A percentile compares a stretch with the other conserved stretches of the same genome.
These are phyloP conservation scores for Gnatocerus cornutus DNA, from an alignment of 2,888 invertebrate genomes.

Conservation along the genomic window DNA sequence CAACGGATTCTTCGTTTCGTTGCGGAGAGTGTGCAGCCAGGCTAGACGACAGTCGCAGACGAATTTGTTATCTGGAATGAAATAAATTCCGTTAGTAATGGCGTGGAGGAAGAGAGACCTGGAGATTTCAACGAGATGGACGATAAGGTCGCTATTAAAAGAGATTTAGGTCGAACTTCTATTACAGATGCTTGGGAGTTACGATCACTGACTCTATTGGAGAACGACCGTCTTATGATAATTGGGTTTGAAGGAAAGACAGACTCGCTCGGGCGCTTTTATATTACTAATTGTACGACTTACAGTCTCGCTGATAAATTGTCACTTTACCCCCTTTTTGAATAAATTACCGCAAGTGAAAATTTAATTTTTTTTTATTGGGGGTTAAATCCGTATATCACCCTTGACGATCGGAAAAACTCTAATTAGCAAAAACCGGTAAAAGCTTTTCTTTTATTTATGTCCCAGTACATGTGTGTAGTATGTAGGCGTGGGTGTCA, in stretches of 20 bases:
- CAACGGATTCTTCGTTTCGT: slow-evolving; percentile 82
- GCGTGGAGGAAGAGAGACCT: slow-evolving; percentile 21
- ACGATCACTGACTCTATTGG: too few relatives aligned
- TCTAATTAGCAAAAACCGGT: slow-evolving; percentile 39
- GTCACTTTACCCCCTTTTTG: too few relatives aligned
- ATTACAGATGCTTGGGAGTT: slow-evolving; percentile 15
- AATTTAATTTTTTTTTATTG: too few relatives aligned
- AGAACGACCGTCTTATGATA: too few relatives aligned
- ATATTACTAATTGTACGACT: too few relatives aligned
- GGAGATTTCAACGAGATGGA: slow-evolving; percentile 42
- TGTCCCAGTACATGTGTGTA: slow-evolving; percentile 27
- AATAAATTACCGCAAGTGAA: too few relatives aligned
- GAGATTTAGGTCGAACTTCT: slow-evolving; percentile 40
- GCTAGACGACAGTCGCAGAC: slow-evolving; percentile 87
- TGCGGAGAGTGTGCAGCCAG: slow-evolving; percentile 84
- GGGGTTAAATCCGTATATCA: too few relatives aligned
- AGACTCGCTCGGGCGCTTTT: too few relatives aligned
- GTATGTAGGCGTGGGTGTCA: slow-evolving; percentile 30
- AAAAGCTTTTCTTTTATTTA: slow-evolving; percentile 43
- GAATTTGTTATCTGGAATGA: slow-evolving; percentile 84
- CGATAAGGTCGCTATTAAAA: slow-evolving; percentile 42
- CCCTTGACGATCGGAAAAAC: neutral
- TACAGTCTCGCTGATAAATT: too few relatives aligned
- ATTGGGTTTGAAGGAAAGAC: too few relatives aligned
- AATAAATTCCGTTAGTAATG: slow-evolving; percentile 45